Evolutionary conservation across 2,888 invertebrate genomes (phyloP), one percentile per base, ranked within the genome.

Genomic region (Drosophila colorata): DNA sequence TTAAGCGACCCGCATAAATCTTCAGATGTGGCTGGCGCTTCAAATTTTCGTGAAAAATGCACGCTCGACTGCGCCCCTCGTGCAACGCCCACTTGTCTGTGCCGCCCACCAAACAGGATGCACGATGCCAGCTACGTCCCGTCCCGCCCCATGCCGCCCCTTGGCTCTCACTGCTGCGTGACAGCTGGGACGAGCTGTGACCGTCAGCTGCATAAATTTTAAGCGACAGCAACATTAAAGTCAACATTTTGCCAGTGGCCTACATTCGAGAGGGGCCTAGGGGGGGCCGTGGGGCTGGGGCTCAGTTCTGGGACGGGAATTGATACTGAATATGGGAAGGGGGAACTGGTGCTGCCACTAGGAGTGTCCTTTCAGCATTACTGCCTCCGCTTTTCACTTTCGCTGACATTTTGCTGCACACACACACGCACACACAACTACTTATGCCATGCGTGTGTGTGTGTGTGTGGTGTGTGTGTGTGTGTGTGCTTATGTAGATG

Each of bases 221-320:
- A 81, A 74, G 77, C 79, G 74, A 78, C 76, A 73, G 77, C 85
- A 81, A 84, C 85, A 88, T 88, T 88, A 85, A 85, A 88, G 84
- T 87, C 88, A 85, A 88, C 87, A 87, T 80, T 88, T 72, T 88
- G 88, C 74, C 78, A 87, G 81, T 85, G 85, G 88, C 85, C 85
- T 85, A 88, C 85, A 84, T 85, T 74, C 58, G 49, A 37, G 61
- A 13, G 49, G 18, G 14, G 60, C 13, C 18, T 4, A 38, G 13
- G 33, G 43, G 18, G 51, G 16, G 11, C 31, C 20, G 11, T 16
- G 37, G 11, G 31, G 60, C 18, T 25, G 31, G 28, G 64, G 52
- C 43, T 23, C 35, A 25, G 41, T 5, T 28, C 41, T 44, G 52
- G 25, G 41, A 37, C 23, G 55, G 70, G 35, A 51, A 59, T 55